phyloP scores from a whole-genome alignment of 2,888 invertebrate species.

The Coleophora flavipennella region DNA sequence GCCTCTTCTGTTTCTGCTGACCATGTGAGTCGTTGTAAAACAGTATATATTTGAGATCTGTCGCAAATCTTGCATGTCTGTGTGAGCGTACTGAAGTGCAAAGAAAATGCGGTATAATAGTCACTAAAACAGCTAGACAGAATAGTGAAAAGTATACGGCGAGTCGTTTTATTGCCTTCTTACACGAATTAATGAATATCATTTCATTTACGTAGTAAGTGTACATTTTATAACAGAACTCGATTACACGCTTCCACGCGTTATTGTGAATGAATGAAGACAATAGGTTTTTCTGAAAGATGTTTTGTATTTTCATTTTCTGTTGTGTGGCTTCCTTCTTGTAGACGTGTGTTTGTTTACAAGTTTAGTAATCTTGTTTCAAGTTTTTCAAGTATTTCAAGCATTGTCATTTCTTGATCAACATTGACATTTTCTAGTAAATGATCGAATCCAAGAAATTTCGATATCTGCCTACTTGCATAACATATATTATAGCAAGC shows the following conservation, averaged over 20 bases:
- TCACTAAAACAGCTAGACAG: slow-evolving; percentile 22
- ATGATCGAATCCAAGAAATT: too few species aligned
- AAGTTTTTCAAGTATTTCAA: neutral
- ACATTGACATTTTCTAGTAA: too few species aligned
- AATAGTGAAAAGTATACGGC: slow-evolving; percentile 21
- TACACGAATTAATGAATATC: slow-evolving; percentile 29
- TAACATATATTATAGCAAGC: too few species aligned
- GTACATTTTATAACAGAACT: slow-evolving; percentile 10
- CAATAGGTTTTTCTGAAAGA: too few species aligned
- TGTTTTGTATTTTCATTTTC: neutral
- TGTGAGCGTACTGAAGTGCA: slow-evolving; percentile 6
- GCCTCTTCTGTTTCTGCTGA: slow-evolving; percentile 15
- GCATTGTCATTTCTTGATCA: neutral
- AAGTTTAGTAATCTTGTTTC: slow-evolving; percentile 1
- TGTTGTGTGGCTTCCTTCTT: neutral
- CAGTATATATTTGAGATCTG: slow-evolving; percentile 54
- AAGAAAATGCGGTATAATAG: slow-evolving; percentile 30
- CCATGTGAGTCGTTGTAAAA: slow-evolving; percentile 36
- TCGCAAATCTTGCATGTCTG: slow-evolving; percentile 20
- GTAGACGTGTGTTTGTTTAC: slow-evolving; percentile 1
- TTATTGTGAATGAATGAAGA: too few species aligned
- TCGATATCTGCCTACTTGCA: too few species aligned
- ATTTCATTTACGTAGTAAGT: slow-evolving; percentile 39
- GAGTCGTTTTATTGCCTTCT: slow-evolving; percentile 24
- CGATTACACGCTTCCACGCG: too few species aligned